These are phyloP conservation scores for Orchestes rusci DNA, from an alignment of 2,888 invertebrate genomes.

Conservation along the genomic window DNA sequence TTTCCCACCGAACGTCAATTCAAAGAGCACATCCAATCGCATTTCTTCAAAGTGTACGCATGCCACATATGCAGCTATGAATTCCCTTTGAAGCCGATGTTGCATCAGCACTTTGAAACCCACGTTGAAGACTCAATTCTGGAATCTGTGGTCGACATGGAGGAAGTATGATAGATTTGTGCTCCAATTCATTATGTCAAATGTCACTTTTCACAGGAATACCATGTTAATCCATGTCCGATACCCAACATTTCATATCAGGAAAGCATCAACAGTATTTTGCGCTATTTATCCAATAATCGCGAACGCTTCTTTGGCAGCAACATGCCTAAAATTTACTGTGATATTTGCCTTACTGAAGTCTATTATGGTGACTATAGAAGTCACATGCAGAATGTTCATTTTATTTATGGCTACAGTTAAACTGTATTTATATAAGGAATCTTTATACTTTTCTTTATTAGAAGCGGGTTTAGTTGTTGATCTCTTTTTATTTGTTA, in stretches of 20 bases:
- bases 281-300: slow-evolving; percentile 28
- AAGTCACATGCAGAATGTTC: slow-evolving; percentile 29
- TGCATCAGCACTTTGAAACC: slow-evolving; percentile 31
- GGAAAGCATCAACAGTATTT: slow-evolving; percentile 29
- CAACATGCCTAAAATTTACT: slow-evolving; percentile 29
- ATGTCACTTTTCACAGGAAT: slow-evolving; percentile 24
- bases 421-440: neutral
- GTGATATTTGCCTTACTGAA: slow-evolving; percentile 32
- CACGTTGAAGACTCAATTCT: slow-evolving; percentile 33
- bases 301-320: slow-evolving; percentile 24
- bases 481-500: neutral
- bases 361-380: slow-evolving; percentile 30
- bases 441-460: no score
- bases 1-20: slow-evolving; percentile 27
- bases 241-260: slow-evolving; percentile 11
- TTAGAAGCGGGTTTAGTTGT: neutral
- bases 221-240: slow-evolving; percentile 7
- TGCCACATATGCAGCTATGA: slow-evolving; percentile 34
- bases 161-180: slow-evolving; percentile 22
- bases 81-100: slow-evolving; percentile 28
- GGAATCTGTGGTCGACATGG: slow-evolving; percentile 34
- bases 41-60: slow-evolving; percentile 30
- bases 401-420: slow-evolving; percentile 17
- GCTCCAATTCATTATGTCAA: neutral
- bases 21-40: slow-evolving; percentile 31